Evolutionary conservation across 1,140 invertebrate genomes (phyloP), one percentile per base, ranked within the genome.

Genomic region (Hetaerina americana): DNA sequence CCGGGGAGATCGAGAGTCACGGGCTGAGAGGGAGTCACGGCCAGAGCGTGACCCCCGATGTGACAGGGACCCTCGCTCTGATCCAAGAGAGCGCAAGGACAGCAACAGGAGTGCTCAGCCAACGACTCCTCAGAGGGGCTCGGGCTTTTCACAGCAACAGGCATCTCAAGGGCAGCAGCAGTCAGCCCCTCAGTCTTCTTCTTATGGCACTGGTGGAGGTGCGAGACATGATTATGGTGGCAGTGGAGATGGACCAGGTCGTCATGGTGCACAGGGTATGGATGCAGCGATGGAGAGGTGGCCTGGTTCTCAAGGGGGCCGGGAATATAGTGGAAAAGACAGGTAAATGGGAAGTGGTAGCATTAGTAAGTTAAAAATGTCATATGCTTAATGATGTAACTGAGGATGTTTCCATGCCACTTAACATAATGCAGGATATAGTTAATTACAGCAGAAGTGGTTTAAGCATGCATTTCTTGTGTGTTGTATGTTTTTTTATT

Each of bases 1-100:
- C 5, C 26, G 66, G 29, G 71, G 74, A 22, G 66, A 57, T 25
- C 70, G 75, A 73, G 66, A 80, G 79, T 79, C 78, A 76, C 71
- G 29, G 28, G 67, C 22, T 27, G 71, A 66, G 40, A 71, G 26
- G 31, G 70, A 31, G 27, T 66, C 12, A 25, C 27, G 24, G 24
- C 69, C 25, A 67, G 68, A 26, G 15, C 57, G 69, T 8, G 26
- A 24, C 5, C 27, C 18, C 25, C 57, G 67, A 31, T 68, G 31
- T n/a, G 68, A 26, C 22, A 69, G 68, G 29, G 72, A 72, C 49
- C 72, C 68, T 31, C 70, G 72, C 57, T 66, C 26, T 8, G 26
- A 57, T 29, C 29, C 27, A 27, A 25, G 49, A 26, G 68, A 66
- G 22, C 26, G 26, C 1, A 70, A 49, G 40, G 72, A 72, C 31